Conservation (phyloP, 2,888 invertebrate genomes). For the Pteria penguin region DNA sequence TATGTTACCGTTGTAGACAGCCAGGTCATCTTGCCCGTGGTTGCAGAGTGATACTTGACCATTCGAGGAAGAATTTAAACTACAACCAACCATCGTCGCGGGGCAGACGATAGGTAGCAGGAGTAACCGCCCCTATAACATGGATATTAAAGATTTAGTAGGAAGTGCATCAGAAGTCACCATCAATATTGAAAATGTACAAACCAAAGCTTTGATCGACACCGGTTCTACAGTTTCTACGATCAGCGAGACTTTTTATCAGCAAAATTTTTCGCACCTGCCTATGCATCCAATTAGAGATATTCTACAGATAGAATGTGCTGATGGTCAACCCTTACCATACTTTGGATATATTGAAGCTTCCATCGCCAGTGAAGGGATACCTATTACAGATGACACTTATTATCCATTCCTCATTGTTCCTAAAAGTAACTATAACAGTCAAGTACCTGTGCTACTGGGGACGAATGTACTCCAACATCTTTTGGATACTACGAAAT, state of each 20-base stretch:
- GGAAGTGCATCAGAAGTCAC: background rate
- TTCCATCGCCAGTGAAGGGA: background rate
- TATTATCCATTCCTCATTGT: background rate
- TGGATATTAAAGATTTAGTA: background rate
- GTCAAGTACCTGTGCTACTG: conserved; percentile 35
- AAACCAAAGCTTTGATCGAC: background rate
- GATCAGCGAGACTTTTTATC: background rate
- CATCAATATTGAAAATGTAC: background rate
- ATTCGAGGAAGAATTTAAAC: background rate
- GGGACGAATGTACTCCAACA: conserved; percentile 45
- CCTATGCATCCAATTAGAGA: background rate
- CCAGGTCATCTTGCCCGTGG: background rate
- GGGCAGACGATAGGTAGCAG: background rate
- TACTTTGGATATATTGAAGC: conserved; percentile 15
- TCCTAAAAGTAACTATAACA: conserved; percentile 25
- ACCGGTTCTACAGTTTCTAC: background rate
- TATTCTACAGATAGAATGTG: background rate
- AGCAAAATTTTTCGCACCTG: background rate
- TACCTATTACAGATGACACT: background rate
- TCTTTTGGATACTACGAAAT: conserved; percentile 21
- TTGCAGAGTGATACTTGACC: background rate
- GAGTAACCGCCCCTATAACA: background rate
- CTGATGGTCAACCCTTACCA: conserved; percentile 13
- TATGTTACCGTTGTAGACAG: background rate
- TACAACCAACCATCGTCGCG: background rate